Base-by-base conservation (phyloP, 2,797 vertebrate genomes). In the Coreius guichenoti region DNA sequence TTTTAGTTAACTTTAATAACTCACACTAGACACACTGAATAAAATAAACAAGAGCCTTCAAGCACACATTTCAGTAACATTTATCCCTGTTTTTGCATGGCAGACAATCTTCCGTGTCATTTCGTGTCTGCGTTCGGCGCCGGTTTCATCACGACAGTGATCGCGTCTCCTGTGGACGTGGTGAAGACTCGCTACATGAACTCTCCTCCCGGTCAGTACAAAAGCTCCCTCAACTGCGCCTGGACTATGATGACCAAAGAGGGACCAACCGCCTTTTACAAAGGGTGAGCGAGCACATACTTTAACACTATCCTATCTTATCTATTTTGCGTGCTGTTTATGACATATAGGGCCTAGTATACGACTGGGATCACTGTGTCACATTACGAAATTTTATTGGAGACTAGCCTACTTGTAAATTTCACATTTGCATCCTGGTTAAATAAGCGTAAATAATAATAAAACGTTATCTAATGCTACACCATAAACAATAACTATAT, bases 171-270 rank as follows among this genome's bases (percentile, higher is more conserved):
- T 0, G 96, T 96, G 26, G 97, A 97, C 23, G 96, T 97, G 87
- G 97, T 98, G 43, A 98, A 98, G 91, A 98, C 96, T 0, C 94
- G 97, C 82, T 97, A 97, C 92, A 96, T 97, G 95, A 98, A 98
- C 91, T 98, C 96, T 13, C 94, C 95, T 0, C 96, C 95, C 0
- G 96, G 96, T 36, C 96, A 96, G 87, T 97, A 97, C 89, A 91
- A 68, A 29, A 96, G 95, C 1, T 96, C 97, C 0, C 80, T 96
- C 67, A 95, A 95, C 89, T 97, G 96, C 6, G 92, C 96, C 33
- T 95, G 95, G 95, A 94, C 93, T 69, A 96, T 97, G 96, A 6
- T 97, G 92, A 94, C 93, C 8, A 97, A 96, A 91, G 97, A 98
- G 90, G 97, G 97, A 3, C 95, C 95, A 0, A 94, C 94, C 0